Evolutionary conservation across 1,140 invertebrate genomes (phyloP), one percentile per base, ranked within the genome.

Genomic region (Bombus vancouverensis): DNA sequence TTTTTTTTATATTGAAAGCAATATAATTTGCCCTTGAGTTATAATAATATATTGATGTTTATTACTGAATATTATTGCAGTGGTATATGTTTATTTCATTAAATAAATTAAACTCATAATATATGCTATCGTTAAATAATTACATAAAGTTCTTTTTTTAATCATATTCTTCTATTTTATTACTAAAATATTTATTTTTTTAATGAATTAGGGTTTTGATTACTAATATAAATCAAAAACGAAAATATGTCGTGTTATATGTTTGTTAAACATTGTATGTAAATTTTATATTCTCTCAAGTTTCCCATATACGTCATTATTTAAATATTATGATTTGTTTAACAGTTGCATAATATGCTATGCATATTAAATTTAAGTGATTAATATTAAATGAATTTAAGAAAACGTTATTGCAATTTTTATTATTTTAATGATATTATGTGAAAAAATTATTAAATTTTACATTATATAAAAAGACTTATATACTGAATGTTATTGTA

Each of bases 21-120:
- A 78, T 15, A 18, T 59, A 76, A 66, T 44, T 65, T 65, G 3
- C 13, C 3, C 66, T 37, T 9, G 34, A 13, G 39, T 79, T 84
- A n/a, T 84, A 71, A 6, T 79, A 70, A 84, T 59, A 71, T 70
- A 34, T 84, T 80, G 37, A 84, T 76, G 39, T 57, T 71, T 44
- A 47, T 37, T 59, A 39, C 3, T 53, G 3, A 5, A 39, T 18
- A 72, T 47, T 34, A 73, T 57, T 53, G 34, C 57, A 83, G 65
- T 72, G 73, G 32, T 72, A 80, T 53, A 39, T n/a, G 8, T 59
- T 32, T 57, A 15, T 70, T 57, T 59, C 39, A n/a, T 25, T 76
- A 68, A 3, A 25, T 76, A n/a, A 39, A 42, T 39, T 44, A 32
- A 15, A 70, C 13, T n/a, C 18, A 62, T 68, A 68, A 39, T 71